Conservation (phyloP, 2,888 invertebrate genomes). For the Iselma pallidipennis region DNA sequence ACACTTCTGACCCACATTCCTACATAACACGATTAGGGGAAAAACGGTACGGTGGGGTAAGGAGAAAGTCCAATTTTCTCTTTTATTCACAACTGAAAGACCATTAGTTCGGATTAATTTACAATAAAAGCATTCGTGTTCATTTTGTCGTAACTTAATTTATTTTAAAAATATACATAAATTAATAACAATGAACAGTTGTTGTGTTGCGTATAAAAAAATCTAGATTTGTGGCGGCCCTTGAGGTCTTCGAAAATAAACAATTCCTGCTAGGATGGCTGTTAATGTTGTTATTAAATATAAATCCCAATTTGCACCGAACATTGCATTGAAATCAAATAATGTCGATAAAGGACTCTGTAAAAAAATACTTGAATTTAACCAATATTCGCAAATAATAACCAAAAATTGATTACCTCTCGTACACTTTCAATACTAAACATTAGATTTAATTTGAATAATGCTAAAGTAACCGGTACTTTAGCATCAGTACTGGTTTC, state of each 20-base stretch:
- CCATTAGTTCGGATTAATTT: neutral
- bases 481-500: slow-evolving; percentile 92
- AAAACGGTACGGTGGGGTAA: neutral
- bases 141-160: slow-evolving; percentile 7
- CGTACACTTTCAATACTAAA: slow-evolving; percentile 74
- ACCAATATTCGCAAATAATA: neutral
- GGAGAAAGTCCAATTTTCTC: neutral
- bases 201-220: neutral
- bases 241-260: slow-evolving; percentile 75
- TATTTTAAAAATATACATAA: slow-evolving; percentile 16
- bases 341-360: slow-evolving; percentile 68
- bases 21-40: too few species aligned
- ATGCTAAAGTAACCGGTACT: slow-evolving; percentile 89
- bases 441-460: slow-evolving; percentile 79
- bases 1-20: slow-evolving; percentile 23
- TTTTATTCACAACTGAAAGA: neutral
- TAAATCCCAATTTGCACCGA: slow-evolving; percentile 92
- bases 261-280: slow-evolving; percentile 78
- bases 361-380: slow-evolving; percentile 42
- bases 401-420: slow-evolving; percentile 61
- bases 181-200: slow-evolving; percentile 15
- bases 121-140: neutral
- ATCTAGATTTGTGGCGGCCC: slow-evolving; percentile 18
- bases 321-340: slow-evolving; percentile 69
- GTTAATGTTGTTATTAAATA: slow-evolving; percentile 84